A percentile compares a stretch with the other conserved stretches of the same genome.
Conservation (phyloP, 1,140 invertebrate species). For the Procambarus virginalis region DNA sequence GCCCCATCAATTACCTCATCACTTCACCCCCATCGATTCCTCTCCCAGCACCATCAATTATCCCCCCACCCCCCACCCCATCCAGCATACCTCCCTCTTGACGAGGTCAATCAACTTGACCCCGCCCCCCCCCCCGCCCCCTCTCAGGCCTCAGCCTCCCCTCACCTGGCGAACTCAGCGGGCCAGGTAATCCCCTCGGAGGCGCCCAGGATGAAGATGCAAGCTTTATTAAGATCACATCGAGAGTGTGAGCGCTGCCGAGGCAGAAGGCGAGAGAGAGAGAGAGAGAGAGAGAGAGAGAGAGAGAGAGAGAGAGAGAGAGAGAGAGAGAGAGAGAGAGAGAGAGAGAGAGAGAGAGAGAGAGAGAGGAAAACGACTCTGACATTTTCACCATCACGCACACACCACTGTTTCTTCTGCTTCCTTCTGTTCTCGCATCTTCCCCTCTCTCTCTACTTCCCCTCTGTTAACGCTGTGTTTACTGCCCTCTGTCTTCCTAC, state of each 20-base stretch:
- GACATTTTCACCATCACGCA: too few species aligned
- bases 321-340: constrained; percentile 19
- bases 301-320: constrained; percentile 26
- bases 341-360: constrained; percentile 33
- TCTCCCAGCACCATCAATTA: background rate
- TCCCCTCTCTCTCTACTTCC: too few species aligned
- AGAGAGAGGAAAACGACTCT: background rate
- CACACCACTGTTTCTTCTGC: too few species aligned
- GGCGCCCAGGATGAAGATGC: background rate
- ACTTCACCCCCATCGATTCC: too few species aligned
- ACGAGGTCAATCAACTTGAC: too few species aligned
- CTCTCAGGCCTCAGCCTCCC: background rate
- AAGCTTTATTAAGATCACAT: constrained; percentile 1
- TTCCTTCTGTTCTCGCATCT: too few species aligned
- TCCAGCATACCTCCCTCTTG: background rate
- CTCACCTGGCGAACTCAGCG: background rate
- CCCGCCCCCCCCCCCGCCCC: background rate
- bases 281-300: background rate
- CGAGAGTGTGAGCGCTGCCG: background rate
- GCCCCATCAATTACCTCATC: too few species aligned
- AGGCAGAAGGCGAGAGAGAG: background rate
- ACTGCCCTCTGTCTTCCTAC: too few species aligned
- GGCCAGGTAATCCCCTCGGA: background rate
- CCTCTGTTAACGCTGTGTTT: too few species aligned
- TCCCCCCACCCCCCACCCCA: background rate